These are phyloP conservation scores for Ciona savignyi DNA, from an alignment of 23 tunicate species.

Conservation along the genomic window DNA sequence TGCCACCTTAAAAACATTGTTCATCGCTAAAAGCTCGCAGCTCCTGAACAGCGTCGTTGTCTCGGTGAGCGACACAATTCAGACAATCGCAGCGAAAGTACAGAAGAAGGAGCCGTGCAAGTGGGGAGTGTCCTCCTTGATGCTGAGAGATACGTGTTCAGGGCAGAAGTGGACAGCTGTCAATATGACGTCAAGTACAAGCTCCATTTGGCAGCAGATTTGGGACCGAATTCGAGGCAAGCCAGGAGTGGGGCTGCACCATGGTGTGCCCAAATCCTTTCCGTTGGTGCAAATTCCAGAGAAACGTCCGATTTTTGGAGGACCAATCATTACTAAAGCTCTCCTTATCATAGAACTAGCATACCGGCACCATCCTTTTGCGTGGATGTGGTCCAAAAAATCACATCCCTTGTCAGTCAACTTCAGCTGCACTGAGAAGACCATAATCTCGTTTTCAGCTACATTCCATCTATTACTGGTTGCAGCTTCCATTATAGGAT, in stretches of 20 bases:
- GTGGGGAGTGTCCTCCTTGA: neutral
- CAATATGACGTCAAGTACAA: neutral
- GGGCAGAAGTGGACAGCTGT: slow-evolving; percentile 20
- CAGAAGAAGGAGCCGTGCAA: neutral
- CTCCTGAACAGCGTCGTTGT: neutral
- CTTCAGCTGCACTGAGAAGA: slow-evolving; percentile 32
- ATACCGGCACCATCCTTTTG: slow-evolving; percentile 6
- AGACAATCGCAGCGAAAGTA: neutral
- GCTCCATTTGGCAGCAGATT: neutral
- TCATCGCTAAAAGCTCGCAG: neutral
- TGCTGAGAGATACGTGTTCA: slow-evolving; percentile 28
- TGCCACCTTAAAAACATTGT: neutral
- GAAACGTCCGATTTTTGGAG: neutral
- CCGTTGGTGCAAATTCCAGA: neutral
- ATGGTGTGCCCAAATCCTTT: slow-evolving; percentile 19
- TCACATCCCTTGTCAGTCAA: slow-evolving; percentile 6
- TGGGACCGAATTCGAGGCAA: neutral
- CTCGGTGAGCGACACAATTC: neutral
- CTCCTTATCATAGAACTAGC: neutral
- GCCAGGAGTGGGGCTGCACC: slow-evolving; percentile 18
- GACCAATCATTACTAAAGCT: neutral
- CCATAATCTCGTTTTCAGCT: slow-evolving; percentile 6
- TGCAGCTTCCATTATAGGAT: slow-evolving; percentile 26
- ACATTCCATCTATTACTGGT: slow-evolving; percentile 7
- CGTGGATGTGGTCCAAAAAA: slow-evolving; percentile 9